Percentiles rank a stretch among this genome's conserved stretches.
These are phyloP conservation scores for Rhinichthys klamathensis DNA, from an alignment of 2,113 vertebrate genomes.

Conservation along the genomic window DNA sequence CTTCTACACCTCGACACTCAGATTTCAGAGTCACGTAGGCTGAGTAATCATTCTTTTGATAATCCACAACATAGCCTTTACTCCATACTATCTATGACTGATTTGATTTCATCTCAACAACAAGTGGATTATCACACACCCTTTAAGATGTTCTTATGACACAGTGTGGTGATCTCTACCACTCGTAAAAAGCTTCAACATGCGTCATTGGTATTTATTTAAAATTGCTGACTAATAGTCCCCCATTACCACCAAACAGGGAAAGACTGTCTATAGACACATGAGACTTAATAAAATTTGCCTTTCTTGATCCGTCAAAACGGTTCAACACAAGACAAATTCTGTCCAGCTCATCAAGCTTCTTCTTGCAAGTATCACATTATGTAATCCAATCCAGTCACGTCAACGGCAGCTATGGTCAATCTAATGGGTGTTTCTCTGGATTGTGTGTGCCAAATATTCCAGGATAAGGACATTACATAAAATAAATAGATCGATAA, in stretches of 20 bases:
- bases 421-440: constrained; percentile 8
- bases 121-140: not conserved
- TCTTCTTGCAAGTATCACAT: not conserved
- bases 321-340: not conserved
- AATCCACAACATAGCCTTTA: constrained; percentile 29
- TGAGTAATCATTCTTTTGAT: constrained; percentile 8
- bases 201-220: not conserved
- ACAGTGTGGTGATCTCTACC: not conserved
- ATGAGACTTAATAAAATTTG: not conserved
- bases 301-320: not conserved
- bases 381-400: not conserved
- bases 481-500: not conserved
- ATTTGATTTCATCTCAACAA: constrained; percentile 27
- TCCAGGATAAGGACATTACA: not conserved
- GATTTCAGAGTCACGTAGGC: not conserved
- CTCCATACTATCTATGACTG: constrained; percentile 3
- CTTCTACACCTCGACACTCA: not conserved
- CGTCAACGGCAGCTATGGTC: not conserved
- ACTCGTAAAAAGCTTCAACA: not conserved
- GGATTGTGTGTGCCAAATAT: not conserved
- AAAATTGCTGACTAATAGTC: not conserved
- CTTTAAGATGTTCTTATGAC: not conserved
- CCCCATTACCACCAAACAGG: constrained; percentile 1
- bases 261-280: not conserved
- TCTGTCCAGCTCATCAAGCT: not conserved